These are phyloP conservation scores for Drosophila triauraria DNA, from an alignment of 1,140 invertebrate genomes.

Conservation along the genomic window DNA sequence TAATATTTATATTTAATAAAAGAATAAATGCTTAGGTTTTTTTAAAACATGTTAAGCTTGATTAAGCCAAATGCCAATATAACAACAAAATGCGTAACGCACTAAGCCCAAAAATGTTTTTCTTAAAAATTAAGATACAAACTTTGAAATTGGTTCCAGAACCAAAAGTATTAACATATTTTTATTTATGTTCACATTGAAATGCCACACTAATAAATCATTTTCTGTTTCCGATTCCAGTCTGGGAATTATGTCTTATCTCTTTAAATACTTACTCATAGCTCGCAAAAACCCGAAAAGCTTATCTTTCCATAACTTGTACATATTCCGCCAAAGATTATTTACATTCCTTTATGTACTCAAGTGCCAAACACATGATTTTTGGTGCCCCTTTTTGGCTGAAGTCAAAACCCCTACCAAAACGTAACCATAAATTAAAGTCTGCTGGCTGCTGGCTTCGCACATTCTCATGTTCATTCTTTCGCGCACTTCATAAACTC, in stretches of 20 bases:
- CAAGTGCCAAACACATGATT: constrained; percentile 30
- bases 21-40: too few relatives aligned
- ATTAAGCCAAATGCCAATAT: too few relatives aligned
- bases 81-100: too few relatives aligned
- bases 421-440: constrained; percentile 23
- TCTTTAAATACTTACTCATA: constrained; percentile 6
- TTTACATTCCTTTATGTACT: constrained; percentile 9
- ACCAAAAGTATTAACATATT: background rate
- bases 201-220: background rate
- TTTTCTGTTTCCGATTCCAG: constrained; percentile 1
- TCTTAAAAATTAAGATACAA: too few relatives aligned
- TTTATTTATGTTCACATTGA: too few relatives aligned
- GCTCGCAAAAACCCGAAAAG: background rate
- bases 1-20: too few relatives aligned
- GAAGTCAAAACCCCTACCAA: background rate
- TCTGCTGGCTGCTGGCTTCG: constrained; percentile 32
- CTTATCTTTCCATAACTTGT: constrained; percentile 20
- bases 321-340: constrained; percentile 11
- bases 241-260: background rate
- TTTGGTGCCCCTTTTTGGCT: background rate
- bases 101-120: too few relatives aligned
- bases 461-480: constrained; percentile 32
- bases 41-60: too few relatives aligned
- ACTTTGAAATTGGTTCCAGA: too few relatives aligned
- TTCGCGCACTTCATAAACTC: constrained; percentile 55